phyloP scores from a whole-genome alignment of 2,113 vertebrate genomes.

The Corvus moneduloides region DNA sequence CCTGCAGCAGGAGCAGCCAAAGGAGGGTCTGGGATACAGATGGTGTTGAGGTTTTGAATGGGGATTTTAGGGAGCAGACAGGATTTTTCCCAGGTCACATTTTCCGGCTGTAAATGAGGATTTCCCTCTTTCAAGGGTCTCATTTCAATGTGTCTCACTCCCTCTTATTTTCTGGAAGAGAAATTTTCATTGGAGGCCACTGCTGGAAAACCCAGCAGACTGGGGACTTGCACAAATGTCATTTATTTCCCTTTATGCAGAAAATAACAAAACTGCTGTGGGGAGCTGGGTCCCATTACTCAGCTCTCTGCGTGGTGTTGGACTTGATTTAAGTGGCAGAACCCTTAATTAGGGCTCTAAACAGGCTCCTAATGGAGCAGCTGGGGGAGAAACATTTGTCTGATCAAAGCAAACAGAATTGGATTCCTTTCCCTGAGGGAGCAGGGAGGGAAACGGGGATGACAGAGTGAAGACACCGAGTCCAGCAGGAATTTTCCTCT shows the following conservation, averaged over 20 bases:
- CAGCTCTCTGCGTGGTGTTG: background rate
- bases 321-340: slow-evolving; percentile 16
- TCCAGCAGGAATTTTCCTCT: background rate
- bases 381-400: background rate
- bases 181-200: background rate
- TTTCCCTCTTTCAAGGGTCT: background rate
- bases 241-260: background rate
- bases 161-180: background rate
- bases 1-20: background rate
- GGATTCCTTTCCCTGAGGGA: background rate
- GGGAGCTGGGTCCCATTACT: background rate
- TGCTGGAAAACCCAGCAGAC: background rate
- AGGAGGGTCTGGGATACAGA: background rate
- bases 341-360: slow-evolving; percentile 4
- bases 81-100: background rate
- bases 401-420: background rate
- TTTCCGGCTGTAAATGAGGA: background rate
- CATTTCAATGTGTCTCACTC: background rate
- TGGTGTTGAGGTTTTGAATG: background rate
- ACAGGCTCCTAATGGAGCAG: background rate
- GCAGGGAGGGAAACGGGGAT: background rate
- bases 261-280: background rate
- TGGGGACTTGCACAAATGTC: background rate
- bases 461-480: background rate
- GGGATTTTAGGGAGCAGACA: background rate